Percentiles rank a stretch among this genome's conserved stretches.
phyloP scores from a whole-genome alignment of 1,140 invertebrate genomes.

The Brachionus rubens region DNA sequence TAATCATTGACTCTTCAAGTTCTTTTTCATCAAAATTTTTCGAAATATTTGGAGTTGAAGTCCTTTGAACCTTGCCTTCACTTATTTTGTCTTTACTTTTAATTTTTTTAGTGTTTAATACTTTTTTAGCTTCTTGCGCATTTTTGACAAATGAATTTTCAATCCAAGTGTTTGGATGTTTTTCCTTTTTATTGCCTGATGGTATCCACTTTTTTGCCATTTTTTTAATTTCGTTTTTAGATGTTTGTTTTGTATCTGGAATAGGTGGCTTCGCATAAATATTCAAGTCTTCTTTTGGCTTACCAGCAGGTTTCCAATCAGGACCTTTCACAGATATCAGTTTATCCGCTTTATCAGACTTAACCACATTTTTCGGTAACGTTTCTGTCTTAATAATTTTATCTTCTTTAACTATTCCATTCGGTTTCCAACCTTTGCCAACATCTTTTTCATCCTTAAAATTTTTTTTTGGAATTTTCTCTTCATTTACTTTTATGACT shows the following conservation, averaged over 20 bases:
- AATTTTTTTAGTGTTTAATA: not conserved
- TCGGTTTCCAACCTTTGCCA: constrained; percentile 21
- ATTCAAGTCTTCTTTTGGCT: too few species aligned
- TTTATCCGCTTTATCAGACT: too few species aligned
- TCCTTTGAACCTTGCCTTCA: not conserved
- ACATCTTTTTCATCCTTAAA: not conserved
- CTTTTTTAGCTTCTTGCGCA: not conserved
- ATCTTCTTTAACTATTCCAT: constrained; percentile 1
- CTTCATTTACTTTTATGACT: not conserved
- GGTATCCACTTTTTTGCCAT: not conserved
- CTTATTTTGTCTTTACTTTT: too few species aligned
- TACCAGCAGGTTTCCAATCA: too few species aligned
- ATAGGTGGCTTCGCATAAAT: too few species aligned
- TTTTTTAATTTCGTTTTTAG: not conserved
- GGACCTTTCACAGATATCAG: too few species aligned
- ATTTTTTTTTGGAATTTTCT: constrained; percentile 3
- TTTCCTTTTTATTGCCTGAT: not conserved
- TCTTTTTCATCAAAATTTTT: constrained; percentile 27
- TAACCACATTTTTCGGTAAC: not conserved
- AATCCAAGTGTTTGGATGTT: not conserved
- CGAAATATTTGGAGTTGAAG: constrained; percentile 15
- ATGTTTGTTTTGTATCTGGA: not conserved
- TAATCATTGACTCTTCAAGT: constrained; percentile 9
- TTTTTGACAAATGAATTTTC: not conserved
- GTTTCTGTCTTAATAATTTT: not conserved